Evolutionary conservation across 1,140 invertebrate genomes (phyloP).

Genomic region (Stratiolaelaps scimitus): DNA sequence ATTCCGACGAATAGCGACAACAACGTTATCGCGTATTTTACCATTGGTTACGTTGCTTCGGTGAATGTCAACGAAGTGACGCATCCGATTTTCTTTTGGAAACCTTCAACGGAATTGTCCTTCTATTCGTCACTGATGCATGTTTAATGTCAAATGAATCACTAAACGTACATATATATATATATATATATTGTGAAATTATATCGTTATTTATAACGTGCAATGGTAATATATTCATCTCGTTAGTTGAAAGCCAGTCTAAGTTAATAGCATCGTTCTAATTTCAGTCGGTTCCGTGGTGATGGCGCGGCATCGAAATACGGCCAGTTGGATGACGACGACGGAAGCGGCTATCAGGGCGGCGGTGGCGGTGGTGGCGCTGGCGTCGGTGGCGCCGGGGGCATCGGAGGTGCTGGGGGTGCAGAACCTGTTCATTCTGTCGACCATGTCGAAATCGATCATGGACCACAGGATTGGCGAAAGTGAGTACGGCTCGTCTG

Average conservation of each 20-base stretch:
- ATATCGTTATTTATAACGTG: too few species aligned
- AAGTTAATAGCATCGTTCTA: neutral
- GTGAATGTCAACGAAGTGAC: too few species aligned
- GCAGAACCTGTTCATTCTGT: slow-evolving; percentile 10
- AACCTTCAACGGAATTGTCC: too few species aligned
- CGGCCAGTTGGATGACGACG: slow-evolving; percentile 15
- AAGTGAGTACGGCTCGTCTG: neutral
- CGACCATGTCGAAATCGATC: slow-evolving; percentile 25
- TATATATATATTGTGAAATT: too few species aligned
- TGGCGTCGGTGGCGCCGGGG: neutral
- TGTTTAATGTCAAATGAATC: too few species aligned
- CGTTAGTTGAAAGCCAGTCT: neutral
- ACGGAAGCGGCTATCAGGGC: neutral
- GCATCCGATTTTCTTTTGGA: too few species aligned
- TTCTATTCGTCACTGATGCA: too few species aligned
- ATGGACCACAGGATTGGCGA: slow-evolving; percentile 21
- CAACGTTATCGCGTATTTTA: too few species aligned
- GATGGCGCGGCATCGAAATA: neutral
- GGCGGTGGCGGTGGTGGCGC: neutral
- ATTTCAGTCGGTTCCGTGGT: slow-evolving; percentile 25
- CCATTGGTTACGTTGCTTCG: too few species aligned
- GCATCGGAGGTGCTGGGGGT: neutral
- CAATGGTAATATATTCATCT: too few species aligned
- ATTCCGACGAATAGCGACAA: too few species aligned
- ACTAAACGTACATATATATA: too few species aligned